Conservation (phyloP, 2,797 vertebrate genomes). For the Cyclopterus lumpus region DNA sequence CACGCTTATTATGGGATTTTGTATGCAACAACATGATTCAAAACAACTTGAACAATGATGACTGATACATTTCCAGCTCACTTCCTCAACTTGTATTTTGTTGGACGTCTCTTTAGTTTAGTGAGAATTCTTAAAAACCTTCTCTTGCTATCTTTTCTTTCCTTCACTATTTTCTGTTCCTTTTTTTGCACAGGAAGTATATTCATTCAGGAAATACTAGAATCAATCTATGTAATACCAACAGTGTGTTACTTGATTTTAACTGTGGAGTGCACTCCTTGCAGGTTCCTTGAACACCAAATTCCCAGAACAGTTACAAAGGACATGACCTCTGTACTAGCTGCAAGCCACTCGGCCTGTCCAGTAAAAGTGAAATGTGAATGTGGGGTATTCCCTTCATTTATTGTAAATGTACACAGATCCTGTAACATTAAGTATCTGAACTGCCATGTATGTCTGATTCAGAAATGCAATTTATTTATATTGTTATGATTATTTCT, state of each 20-base stretch:
- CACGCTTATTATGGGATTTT: background rate
- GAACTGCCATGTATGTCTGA: background rate
- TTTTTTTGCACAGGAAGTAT: background rate
- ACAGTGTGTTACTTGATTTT: background rate
- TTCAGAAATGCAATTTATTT: background rate
- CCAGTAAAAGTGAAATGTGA: background rate
- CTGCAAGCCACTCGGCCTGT: background rate
- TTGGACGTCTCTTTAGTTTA: background rate
- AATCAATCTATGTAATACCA: fast-evolving
- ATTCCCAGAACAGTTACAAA: background rate
- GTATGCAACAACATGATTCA: background rate
- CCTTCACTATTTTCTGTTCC: background rate
- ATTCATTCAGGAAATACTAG: background rate
- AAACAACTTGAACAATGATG: background rate
- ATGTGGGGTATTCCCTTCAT: background rate
- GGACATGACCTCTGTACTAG: background rate
- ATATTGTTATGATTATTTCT: background rate
- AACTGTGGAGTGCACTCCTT: background rate
- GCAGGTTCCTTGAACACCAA: background rate
- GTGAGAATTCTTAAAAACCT: background rate
- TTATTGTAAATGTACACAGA: background rate
- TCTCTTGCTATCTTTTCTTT: background rate
- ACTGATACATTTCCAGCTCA: background rate
- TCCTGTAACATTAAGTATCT: background rate
- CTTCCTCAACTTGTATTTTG: background rate